These are phyloP conservation scores for Oceanites oceanicus DNA, from an alignment of 2,113 vertebrate species.

Conservation along the genomic window DNA sequence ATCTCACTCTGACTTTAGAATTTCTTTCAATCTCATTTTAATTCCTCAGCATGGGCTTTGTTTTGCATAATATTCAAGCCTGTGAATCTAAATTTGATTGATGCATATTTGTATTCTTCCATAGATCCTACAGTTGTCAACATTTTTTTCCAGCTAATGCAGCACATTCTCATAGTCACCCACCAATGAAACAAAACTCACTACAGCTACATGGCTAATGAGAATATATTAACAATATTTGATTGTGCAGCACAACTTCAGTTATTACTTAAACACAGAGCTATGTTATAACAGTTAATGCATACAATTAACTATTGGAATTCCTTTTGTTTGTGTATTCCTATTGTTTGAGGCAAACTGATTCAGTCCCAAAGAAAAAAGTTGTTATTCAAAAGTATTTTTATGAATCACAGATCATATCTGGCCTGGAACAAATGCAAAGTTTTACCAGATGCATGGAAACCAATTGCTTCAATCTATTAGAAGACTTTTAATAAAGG, in stretches of 20 bases:
- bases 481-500: not conserved
- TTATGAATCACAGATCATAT: not conserved
- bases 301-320: not conserved
- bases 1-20: not conserved
- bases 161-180: not conserved
- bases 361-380: not conserved
- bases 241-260: not conserved
- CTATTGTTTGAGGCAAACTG: not conserved
- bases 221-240: not conserved
- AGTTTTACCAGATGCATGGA: not conserved
- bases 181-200: not conserved
- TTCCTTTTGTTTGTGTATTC: not conserved
- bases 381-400: not conserved
- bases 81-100: not conserved
- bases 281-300: not conserved
- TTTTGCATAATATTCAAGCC: not conserved
- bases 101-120: not conserved
- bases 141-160: not conserved
- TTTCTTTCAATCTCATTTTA: conserved; percentile 8
- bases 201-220: not conserved
- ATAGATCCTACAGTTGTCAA: not conserved
- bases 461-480: not conserved
- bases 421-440: not conserved
- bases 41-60: not conserved
- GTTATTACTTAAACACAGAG: not conserved